Percentiles rank a stretch among this genome's conserved stretches.
These are phyloP conservation scores for Arvicanthis niloticus DNA, from an alignment of 2,113 vertebrate genomes.

Conservation along the genomic window DNA sequence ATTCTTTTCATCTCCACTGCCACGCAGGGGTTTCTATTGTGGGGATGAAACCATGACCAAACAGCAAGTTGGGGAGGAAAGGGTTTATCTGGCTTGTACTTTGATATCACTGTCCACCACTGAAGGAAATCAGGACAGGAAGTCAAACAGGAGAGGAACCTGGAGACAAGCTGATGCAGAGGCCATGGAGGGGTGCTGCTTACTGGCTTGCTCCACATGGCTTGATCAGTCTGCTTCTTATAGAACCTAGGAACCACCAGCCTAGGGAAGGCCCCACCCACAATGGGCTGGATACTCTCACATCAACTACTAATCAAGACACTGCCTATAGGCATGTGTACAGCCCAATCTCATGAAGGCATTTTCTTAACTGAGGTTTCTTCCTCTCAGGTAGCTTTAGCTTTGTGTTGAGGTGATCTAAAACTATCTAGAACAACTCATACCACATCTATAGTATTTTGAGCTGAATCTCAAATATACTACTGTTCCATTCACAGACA, in stretches of 20 bases:
- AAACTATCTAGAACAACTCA: not conserved
- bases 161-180: not conserved
- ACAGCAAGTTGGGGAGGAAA: not conserved
- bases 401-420: not conserved
- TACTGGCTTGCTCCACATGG: not conserved
- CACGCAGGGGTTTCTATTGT: not conserved
- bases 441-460: not conserved
- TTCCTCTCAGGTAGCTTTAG: not conserved
- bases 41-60: not conserved
- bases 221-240: not conserved
- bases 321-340: not conserved
- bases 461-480: not conserved
- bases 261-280: not conserved
- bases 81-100: not conserved
- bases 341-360: not conserved
- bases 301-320: not conserved
- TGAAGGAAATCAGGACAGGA: not conserved
- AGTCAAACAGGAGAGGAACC: not conserved
- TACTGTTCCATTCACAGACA: not conserved
- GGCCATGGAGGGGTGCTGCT: not conserved
- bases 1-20: not conserved
- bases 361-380: not conserved
- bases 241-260: not conserved
- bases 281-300: not conserved
- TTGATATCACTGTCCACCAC: not conserved